Base-by-base conservation (phyloP, 2,113 vertebrate species). In the Microtus ochrogaster region DNA sequence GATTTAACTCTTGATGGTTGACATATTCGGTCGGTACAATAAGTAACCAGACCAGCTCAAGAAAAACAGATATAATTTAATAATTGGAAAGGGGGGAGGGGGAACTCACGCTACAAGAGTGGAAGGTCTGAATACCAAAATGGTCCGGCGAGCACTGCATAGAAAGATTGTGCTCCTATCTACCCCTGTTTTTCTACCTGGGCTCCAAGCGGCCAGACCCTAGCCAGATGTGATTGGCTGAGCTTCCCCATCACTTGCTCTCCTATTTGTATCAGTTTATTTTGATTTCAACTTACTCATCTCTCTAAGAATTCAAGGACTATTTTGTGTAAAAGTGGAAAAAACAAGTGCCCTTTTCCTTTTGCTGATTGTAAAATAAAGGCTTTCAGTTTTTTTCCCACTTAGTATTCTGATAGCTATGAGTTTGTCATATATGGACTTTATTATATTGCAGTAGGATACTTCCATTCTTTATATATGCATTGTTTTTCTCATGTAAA, bases 141-240 rank as follows among this genome's bases (percentile, higher is more conserved):
- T 52, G 49, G 12, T 52, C 49, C 49, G 0, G 2, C 3, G 12
- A 52, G 12, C 49, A 52, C 49, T 12, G 0, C 12, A 3, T 52
- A 52, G 49, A 52, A 13, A 52, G 13, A 3, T 2, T 0, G 13
- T 13, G 3, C 13, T 14, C 49, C 49, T 52, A 52, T 14, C 13
- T 52, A 52, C 13, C 49, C 49, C 49, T 13, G 13, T 52, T 52
- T 52, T 52, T 14, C 2, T 52, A 52, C 49, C 49, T 52, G 13
- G 49, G 49, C 49, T 52, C 49, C 49, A 52, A 13, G 49, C 13
- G 49, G 49, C 49, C 49, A 52, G 12, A 52, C 49, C 49, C 49
- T 52, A 52, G 13, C 49, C 49, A 52, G 49, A 52, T 52, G 49
- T 13, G 13, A 52, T 52, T 52, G 52, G 52, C 14, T 52, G 52